Percentiles rank a stretch among this genome's conserved stretches.
These are phyloP conservation scores for Heteromurus nitidus DNA, from an alignment of 2,888 invertebrate species.

Conservation along the genomic window DNA sequence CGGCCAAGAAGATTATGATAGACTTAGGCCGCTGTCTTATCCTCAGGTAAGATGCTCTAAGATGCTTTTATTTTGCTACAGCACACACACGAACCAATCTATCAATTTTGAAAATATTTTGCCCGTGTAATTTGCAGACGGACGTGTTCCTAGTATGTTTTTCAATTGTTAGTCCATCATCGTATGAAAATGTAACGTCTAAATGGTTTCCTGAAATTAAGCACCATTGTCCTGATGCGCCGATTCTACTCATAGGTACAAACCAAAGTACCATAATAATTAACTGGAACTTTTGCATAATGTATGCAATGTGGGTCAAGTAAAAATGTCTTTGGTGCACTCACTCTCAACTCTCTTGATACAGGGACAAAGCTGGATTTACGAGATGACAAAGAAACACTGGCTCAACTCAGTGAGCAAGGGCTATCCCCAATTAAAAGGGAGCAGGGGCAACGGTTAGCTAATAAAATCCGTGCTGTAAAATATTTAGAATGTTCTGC, in stretches of 20 bases:
- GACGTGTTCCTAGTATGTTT: slow-evolving; percentile 99
- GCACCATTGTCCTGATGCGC: slow-evolving; percentile 99
- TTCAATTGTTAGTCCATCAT: slow-evolving; percentile 98
- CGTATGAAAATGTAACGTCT: slow-evolving; percentile 99
- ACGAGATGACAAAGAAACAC: slow-evolving; percentile 96
- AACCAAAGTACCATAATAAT: neutral
- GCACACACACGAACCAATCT: too few species aligned
- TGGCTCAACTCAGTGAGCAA: slow-evolving; percentile 92
- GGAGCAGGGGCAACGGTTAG: slow-evolving; percentile 98
- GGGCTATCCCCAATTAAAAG: slow-evolving; percentile 96
- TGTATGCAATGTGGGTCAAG: slow-evolving; percentile 6
- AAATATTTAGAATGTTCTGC: slow-evolving; percentile 99
- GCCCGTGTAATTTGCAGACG: slow-evolving; percentile 80
- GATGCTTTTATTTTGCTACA: too few species aligned
- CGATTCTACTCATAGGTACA: slow-evolving; percentile 97
- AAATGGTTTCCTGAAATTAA: slow-evolving; percentile 99
- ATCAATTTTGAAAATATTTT: too few species aligned
- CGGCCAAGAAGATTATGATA: slow-evolving; percentile 97
- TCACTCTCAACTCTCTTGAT: too few species aligned
- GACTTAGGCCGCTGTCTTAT: slow-evolving; percentile 95
- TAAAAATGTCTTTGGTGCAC: slow-evolving; percentile 3
- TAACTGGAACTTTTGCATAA: slow-evolving; percentile 14
- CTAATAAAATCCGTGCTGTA: slow-evolving; percentile 98
- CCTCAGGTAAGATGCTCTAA: slow-evolving; percentile 83
- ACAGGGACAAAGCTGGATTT: slow-evolving; percentile 98